Conservation (phyloP, 2,797 vertebrate genomes). For the Lindbergichthys nudifrons region DNA sequence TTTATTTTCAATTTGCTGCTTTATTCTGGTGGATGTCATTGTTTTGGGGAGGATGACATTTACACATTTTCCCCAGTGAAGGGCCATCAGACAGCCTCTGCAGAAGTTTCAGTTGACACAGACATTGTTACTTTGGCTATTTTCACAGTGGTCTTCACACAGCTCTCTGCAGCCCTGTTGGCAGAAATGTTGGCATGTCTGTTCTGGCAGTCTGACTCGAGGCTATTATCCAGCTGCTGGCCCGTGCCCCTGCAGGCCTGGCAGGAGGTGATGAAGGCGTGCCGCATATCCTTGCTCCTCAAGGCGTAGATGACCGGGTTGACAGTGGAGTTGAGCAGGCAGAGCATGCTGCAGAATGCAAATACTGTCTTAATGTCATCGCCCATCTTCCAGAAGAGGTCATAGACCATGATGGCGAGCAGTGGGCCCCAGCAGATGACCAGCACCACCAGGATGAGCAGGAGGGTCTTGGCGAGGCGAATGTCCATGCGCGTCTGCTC, state of each 20-base stretch:
- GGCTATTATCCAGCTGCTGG: constrained; percentile 97
- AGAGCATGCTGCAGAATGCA: constrained; percentile 99
- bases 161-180: constrained; percentile 95
- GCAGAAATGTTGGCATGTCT: constrained; percentile 91
- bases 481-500: constrained; percentile 99
- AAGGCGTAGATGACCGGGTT: constrained; percentile 99
- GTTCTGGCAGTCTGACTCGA: constrained; percentile 98
- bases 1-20: constrained; percentile 38
- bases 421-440: constrained; percentile 99
- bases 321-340: constrained; percentile 98
- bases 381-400: constrained; percentile 98
- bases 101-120: constrained; percentile 98
- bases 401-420: constrained; percentile 98
- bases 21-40: constrained; percentile 58
- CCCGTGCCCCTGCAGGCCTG: constrained; percentile 89
- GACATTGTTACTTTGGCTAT: constrained; percentile 99
- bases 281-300: constrained; percentile 97
- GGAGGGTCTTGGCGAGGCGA: constrained; percentile 97
- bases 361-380: constrained; percentile 98
- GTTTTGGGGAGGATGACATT: constrained; percentile 66
- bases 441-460: constrained; percentile 97
- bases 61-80: constrained; percentile 44
- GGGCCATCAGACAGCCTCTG: constrained; percentile 90
- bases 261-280: constrained; percentile 96
- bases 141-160: constrained; percentile 99